phyloP scores from a whole-genome alignment of 2,888 invertebrate species.

The Amblyteles armatorius region DNA sequence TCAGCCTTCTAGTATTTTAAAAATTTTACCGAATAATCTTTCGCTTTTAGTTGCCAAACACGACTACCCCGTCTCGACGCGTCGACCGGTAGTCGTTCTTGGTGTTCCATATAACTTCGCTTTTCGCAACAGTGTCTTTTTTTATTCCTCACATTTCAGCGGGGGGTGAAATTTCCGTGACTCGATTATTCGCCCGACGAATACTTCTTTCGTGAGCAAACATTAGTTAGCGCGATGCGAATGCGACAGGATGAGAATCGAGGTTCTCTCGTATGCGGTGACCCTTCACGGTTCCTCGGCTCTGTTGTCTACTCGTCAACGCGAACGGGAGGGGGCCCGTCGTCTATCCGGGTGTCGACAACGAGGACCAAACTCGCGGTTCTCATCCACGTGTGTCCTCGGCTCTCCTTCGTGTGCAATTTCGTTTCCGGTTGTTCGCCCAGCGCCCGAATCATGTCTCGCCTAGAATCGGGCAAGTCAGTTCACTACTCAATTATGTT shows the following conservation, averaged over 20 bases:
- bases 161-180: slow-evolving; percentile 71
- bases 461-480: no score
- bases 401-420: not conserved
- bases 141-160: slow-evolving; percentile 65
- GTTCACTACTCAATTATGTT: no score
- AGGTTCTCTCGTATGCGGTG: slow-evolving; percentile 74
- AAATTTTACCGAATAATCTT: not conserved
- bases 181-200: slow-evolving; percentile 81
- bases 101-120: not conserved
- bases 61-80: no score
- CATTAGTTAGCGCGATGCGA: slow-evolving; percentile 83
- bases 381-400: slow-evolving; percentile 75
- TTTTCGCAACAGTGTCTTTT: slow-evolving; percentile 25
- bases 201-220: slow-evolving; percentile 81
- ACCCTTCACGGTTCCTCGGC: slow-evolving; percentile 82
- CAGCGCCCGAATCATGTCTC: not conserved
- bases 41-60: not conserved
- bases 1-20: no score
- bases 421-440: not conserved
- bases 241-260: slow-evolving; percentile 59
- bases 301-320: slow-evolving; percentile 83
- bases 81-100: no score
- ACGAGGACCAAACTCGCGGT: slow-evolving; percentile 72
- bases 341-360: slow-evolving; percentile 77
- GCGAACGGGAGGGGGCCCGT: slow-evolving; percentile 73